Conservation (phyloP, 2,113 vertebrate genomes). For the Syngnathus scovelli region DNA sequence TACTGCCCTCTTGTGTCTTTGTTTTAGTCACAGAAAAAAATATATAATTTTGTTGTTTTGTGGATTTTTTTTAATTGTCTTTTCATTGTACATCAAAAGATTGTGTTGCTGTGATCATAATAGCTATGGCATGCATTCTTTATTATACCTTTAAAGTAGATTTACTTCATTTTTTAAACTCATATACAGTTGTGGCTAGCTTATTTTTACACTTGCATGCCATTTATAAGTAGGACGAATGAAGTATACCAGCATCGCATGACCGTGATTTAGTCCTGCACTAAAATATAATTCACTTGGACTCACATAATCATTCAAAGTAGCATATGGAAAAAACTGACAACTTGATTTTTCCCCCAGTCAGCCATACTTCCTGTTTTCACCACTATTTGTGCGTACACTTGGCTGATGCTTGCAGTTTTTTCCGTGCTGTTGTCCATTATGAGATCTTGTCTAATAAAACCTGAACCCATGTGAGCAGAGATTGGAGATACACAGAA, state of each 20-base stretch:
- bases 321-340: not conserved
- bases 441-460: not conserved
- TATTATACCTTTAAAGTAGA: too few relatives aligned
- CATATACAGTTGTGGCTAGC: not conserved
- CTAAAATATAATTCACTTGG: not conserved
- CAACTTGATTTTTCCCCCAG: not conserved
- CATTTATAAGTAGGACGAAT: not conserved
- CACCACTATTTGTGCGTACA: not conserved
- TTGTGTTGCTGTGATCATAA: too few relatives aligned
- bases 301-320: not conserved
- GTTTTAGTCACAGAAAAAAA: not conserved
- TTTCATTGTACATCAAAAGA: too few relatives aligned
- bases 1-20: constrained; percentile 70
- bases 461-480: not conserved
- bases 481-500: not conserved
- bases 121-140: too few relatives aligned
- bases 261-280: not conserved
- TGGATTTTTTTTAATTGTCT: too few relatives aligned
- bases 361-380: not conserved
- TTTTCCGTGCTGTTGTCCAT: not conserved
- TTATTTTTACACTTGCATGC: not conserved
- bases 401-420: not conserved
- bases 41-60: not conserved
- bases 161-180: not conserved
- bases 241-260: not conserved